Evolutionary conservation across 2,888 invertebrate genomes (phyloP).

Genomic region (Ligdia adustata): DNA sequence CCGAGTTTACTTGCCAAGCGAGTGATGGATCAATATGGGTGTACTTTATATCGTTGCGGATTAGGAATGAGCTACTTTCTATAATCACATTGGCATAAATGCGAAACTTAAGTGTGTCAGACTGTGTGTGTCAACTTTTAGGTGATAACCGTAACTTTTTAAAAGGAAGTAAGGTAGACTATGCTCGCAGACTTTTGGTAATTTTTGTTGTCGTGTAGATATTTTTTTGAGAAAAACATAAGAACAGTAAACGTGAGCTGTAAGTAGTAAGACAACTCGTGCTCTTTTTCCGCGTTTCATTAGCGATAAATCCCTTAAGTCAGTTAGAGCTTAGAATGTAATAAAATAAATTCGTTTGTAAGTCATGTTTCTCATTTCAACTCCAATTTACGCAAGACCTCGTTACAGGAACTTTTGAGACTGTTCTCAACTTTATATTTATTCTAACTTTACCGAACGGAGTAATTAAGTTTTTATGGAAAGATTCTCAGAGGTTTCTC

Average conservation of each 20-base stretch:
- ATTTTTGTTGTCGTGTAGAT: too few relatives aligned
- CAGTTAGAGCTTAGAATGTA: too few relatives aligned
- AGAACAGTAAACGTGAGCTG: too few relatives aligned
- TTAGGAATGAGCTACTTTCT: slow-evolving; percentile 11
- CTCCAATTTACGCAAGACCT: slow-evolving; percentile 7
- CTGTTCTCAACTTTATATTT: slow-evolving; percentile 15
- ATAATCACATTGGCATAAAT: neutral
- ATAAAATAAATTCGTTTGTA: neutral
- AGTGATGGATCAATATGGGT: slow-evolving; percentile 25
- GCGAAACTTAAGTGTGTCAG: too few relatives aligned
- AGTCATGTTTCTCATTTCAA: slow-evolving; percentile 7
- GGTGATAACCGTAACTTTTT: too few relatives aligned
- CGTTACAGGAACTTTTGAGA: slow-evolving; percentile 7
- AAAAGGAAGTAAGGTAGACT: too few relatives aligned
- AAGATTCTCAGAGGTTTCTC: slow-evolving; percentile 8
- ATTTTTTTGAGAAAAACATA: too few relatives aligned
- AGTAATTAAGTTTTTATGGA: slow-evolving; percentile 17
- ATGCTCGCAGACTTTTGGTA: too few relatives aligned
- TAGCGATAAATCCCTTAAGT: too few relatives aligned
- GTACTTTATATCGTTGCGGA: slow-evolving; percentile 27
- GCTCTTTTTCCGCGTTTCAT: too few relatives aligned
- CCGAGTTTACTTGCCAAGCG: slow-evolving; percentile 12
- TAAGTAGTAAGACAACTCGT: too few relatives aligned
- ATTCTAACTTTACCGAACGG: slow-evolving; percentile 13
- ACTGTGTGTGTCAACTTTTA: too few relatives aligned